Conservation (phyloP, 2,797 vertebrate genomes). For the Sardinella longiceps region DNA sequence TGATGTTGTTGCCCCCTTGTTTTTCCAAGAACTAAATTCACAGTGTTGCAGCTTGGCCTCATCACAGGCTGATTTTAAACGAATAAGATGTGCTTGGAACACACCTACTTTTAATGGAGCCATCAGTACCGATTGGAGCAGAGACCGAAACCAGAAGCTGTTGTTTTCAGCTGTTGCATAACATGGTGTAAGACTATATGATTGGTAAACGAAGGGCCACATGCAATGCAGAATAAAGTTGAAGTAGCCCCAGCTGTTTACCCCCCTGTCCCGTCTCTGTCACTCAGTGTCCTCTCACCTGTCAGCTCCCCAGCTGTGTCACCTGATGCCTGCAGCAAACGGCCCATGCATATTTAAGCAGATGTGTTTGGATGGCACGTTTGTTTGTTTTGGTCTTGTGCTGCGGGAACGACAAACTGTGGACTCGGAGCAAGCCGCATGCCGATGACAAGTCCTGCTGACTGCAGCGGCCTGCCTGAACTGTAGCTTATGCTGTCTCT, state of each 20-base stretch:
- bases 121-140: neutral
- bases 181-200: neutral
- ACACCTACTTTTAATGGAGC: neutral
- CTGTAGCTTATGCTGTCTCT: neutral
- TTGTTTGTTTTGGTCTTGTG: constrained; percentile 4
- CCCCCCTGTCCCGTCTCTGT: neutral
- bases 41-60: neutral
- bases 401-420: neutral
- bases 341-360: neutral
- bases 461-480: neutral
- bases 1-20: neutral
- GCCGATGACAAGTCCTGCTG: neutral
- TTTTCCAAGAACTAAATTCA: constrained; percentile 23
- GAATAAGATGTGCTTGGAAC: neutral
- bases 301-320: neutral
- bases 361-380: neutral
- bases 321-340: neutral
- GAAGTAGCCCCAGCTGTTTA: neutral
- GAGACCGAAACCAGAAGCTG: neutral
- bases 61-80: constrained; percentile 33
- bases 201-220: neutral
- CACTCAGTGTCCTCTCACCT: neutral
- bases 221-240: neutral
- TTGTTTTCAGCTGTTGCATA: neutral
- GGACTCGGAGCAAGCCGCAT: neutral